Conservation (phyloP, 2,113 vertebrate species). For the Talpa occidentalis region DNA sequence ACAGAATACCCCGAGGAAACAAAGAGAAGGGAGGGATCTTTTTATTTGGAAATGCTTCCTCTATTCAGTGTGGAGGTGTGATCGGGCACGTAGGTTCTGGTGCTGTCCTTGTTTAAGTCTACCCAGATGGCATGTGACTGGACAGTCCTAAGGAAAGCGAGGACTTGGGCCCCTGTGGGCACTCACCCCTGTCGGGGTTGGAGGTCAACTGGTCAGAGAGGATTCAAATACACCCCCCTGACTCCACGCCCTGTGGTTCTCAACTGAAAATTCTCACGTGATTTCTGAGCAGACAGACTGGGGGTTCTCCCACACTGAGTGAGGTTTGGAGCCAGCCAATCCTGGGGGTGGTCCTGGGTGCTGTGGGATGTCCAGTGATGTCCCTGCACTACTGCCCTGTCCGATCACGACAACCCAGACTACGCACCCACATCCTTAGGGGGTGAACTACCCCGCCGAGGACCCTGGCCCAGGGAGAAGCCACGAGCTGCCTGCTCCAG, state of each 20-base stretch:
- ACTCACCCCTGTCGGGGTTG: no score
- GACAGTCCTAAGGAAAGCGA: accelerated
- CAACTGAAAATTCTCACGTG: accelerated
- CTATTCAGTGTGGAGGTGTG: background rate
- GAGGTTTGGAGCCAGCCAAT: background rate
- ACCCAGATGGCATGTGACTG: background rate
- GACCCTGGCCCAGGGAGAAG: background rate
- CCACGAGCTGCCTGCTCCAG: accelerated
- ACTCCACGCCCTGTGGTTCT: accelerated
- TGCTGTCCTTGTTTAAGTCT: background rate
- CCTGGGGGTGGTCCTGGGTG: background rate
- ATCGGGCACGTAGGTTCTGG: background rate
- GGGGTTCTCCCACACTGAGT: accelerated
- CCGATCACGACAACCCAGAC: accelerated
- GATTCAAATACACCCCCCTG: accelerated
- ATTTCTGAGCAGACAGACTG: accelerated
- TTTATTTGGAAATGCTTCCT: background rate
- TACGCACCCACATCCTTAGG: no score
- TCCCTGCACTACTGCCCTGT: background rate
- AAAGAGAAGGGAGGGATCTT: no score
- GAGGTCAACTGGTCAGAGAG: background rate
- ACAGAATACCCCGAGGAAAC: no score
- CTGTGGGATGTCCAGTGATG: no score
- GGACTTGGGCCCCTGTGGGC: no score
- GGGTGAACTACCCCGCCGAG: no score